phyloP scores from a whole-genome alignment of 2,797 vertebrate species.

The Merluccius polli region DNA sequence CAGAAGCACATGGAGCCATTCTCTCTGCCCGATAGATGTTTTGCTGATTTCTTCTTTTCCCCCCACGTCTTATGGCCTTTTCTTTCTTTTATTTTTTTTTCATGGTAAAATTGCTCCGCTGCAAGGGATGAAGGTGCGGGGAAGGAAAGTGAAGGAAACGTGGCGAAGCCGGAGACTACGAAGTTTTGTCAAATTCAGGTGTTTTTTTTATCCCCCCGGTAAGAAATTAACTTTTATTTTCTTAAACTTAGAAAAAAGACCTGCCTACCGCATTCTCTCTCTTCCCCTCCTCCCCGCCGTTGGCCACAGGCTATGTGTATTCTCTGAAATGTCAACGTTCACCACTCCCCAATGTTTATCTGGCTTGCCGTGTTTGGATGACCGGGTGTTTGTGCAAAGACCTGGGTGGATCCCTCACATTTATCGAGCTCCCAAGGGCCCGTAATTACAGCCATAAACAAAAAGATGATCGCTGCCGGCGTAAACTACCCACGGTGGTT shows the following conservation, averaged over 20 bases:
- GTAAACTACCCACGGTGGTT: neutral
- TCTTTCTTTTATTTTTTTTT: neutral
- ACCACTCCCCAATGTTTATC: neutral
- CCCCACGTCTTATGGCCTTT: neutral
- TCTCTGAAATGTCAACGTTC: constrained; percentile 1
- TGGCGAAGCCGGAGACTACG: neutral
- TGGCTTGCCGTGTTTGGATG: neutral
- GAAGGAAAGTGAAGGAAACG: neutral
- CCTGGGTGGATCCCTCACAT: neutral
- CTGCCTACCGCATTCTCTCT: neutral
- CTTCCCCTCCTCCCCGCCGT: neutral
- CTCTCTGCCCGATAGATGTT: constrained; percentile 64
- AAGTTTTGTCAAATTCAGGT: neutral
- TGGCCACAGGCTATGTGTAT: neutral
- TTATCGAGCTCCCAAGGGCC: neutral
- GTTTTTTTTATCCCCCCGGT: neutral
- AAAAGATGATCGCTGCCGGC: neutral
- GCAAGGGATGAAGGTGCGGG: constrained; percentile 48
- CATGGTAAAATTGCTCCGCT: constrained; percentile 59
- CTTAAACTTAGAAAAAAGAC: neutral
- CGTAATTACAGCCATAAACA: constrained; percentile 4
- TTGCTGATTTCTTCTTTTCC: constrained; percentile 57
- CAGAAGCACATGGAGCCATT: constrained; percentile 59
- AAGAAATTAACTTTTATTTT: neutral
- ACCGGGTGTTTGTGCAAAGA: neutral